These are phyloP conservation scores for Xiphorhynchus elegans DNA, from an alignment of 2,113 vertebrate genomes.

Conservation along the genomic window DNA sequence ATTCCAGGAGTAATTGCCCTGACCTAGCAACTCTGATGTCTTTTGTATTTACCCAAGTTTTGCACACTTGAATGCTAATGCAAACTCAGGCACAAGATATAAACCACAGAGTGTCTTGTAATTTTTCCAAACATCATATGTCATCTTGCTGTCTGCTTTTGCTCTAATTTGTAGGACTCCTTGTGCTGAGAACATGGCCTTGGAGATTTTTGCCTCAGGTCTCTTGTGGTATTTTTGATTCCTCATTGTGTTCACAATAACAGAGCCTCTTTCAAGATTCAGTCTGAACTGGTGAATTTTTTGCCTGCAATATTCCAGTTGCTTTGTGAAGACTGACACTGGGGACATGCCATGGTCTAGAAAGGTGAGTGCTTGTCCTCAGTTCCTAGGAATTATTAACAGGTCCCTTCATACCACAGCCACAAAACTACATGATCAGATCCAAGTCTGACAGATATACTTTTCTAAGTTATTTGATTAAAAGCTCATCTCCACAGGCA, in stretches of 20 bases:
- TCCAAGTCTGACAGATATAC: not conserved
- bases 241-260: not conserved
- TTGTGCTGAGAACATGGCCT: not conserved
- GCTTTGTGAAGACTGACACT: not conserved
- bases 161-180: not conserved
- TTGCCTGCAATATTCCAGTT: not conserved
- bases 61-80: not conserved
- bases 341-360: not conserved
- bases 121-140: not conserved
- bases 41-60: constrained; percentile 1
- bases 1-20: not conserved
- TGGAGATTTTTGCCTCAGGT: constrained; percentile 32
- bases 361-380: not conserved
- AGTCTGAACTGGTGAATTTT: not conserved
- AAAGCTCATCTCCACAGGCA: not conserved
- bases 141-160: not conserved
- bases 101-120: not conserved
- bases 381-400: not conserved
- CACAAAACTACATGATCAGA: not conserved
- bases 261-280: not conserved
- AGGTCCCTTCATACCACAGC: not conserved
- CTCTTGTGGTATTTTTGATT: constrained; percentile 1
- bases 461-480: not conserved
- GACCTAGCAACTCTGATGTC: not conserved
- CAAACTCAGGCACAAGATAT: not conserved